A percentile compares a stretch with the other conserved stretches of the same genome.
These are phyloP conservation scores for Boulengeromyrus knoepffleri DNA, from an alignment of 2,113 vertebrate species.

Conservation along the genomic window DNA sequence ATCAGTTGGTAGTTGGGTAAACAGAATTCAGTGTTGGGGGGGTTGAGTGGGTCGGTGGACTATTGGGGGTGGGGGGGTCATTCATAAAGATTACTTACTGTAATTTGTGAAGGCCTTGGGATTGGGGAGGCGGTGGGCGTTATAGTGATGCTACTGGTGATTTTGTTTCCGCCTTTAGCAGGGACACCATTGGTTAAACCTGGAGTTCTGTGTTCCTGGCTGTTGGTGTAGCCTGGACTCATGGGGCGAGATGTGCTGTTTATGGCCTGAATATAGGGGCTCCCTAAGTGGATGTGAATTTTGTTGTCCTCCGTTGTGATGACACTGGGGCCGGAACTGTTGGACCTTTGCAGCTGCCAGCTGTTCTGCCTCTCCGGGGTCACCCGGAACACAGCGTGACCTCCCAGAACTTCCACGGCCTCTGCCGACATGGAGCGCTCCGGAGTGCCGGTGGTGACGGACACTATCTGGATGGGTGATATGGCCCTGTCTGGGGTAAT, in stretches of 20 bases:
- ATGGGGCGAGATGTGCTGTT: conserved; percentile 61
- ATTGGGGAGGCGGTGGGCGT: conserved; percentile 85
- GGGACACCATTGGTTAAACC: conserved; percentile 70
- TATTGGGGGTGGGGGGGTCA: conserved; percentile 52
- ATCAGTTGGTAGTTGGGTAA: background rate
- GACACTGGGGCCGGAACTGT: conserved; percentile 82
- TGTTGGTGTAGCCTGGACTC: conserved; percentile 58
- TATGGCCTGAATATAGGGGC: conserved; percentile 78
- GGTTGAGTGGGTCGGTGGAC: conserved; percentile 42
- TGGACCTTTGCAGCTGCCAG: conserved; percentile 89
- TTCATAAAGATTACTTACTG: conserved; percentile 96
- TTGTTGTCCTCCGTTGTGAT: conserved; percentile 99
- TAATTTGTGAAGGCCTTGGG: conserved; percentile 90
- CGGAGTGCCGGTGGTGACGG: conserved; percentile 69
- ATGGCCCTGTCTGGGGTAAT: conserved; percentile 80
- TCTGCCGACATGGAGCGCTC: conserved; percentile 71
- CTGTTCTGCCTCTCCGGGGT: conserved; percentile 81
- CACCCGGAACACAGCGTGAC: conserved; percentile 77
- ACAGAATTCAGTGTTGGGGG: conserved; percentile 19
- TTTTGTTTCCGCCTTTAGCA: conserved; percentile 80
- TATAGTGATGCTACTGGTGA: conserved; percentile 97
- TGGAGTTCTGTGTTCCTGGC: conserved; percentile 77
- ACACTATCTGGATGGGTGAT: conserved; percentile 82
- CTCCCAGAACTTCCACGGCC: conserved; percentile 71
- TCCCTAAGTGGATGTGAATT: conserved; percentile 96